Conservation (phyloP, 2,888 invertebrate genomes). For the Nowickia ferox region DNA sequence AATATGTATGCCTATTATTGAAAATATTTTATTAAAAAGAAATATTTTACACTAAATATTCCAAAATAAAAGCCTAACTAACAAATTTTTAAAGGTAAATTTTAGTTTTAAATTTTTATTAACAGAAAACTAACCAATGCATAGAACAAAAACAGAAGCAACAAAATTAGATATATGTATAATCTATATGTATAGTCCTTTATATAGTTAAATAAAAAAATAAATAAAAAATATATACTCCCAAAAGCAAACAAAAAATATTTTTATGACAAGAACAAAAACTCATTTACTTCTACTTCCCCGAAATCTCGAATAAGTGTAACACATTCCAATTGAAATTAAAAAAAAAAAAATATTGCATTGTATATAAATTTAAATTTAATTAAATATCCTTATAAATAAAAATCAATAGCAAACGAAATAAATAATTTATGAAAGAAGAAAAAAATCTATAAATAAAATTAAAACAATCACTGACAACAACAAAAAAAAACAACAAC, state of each 20-base stretch:
- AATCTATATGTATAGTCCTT: conserved; percentile 1
- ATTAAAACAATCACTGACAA: conserved; percentile 48
- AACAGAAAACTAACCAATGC: conserved; percentile 18
- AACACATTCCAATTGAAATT: conserved; percentile 52
- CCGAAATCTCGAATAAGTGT: conserved; percentile 3
- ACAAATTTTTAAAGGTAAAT: conserved; percentile 54
- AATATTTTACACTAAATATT: conserved; percentile 5
- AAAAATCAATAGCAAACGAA: conserved; percentile 25
- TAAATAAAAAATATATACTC: conserved; percentile 43
- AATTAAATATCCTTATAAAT: conserved; percentile 20
- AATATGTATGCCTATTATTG: not conserved
- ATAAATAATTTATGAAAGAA: conserved; percentile 15
- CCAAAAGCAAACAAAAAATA: conserved; percentile 23
- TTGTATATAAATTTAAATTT: conserved; percentile 29
- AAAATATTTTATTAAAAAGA: conserved; percentile 14
- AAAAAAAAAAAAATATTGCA: conserved; percentile 32
- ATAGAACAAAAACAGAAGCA: conserved; percentile 24
- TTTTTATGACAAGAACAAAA: conserved; percentile 30
- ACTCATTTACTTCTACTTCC: not conserved
- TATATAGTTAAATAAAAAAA: not conserved
- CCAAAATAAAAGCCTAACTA: conserved; percentile 25
- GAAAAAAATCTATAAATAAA: conserved; percentile 46
- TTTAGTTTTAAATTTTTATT: conserved; percentile 46
- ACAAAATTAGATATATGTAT: not conserved
- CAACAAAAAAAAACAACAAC: conserved; percentile 1